Percentiles rank a stretch among this genome's conserved stretches.
phyloP scores from a whole-genome alignment of 2,113 vertebrate genomes.

The Carollia perspicillata region DNA sequence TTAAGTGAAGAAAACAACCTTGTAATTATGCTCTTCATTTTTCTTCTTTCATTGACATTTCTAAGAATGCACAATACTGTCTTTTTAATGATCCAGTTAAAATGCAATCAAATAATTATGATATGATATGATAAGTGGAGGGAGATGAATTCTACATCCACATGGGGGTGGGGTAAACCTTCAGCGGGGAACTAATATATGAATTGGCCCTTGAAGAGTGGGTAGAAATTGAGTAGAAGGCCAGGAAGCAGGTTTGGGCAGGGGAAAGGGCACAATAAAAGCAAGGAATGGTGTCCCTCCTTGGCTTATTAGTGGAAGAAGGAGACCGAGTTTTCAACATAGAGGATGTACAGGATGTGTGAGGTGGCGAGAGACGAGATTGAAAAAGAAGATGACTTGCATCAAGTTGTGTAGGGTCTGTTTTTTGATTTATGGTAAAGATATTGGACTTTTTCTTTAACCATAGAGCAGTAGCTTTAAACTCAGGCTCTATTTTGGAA shows the following conservation, averaged over 20 bases:
- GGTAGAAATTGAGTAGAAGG: background rate
- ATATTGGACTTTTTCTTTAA: background rate
- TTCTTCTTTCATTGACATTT: constrained; percentile 72
- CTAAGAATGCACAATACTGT: constrained; percentile 69
- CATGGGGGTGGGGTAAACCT: background rate
- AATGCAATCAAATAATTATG: constrained; percentile 71
- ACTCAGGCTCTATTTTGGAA: background rate
- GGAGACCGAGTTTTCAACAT: background rate
- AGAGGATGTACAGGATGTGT: background rate
- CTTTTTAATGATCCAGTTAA: constrained; percentile 69
- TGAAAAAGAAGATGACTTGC: background rate
- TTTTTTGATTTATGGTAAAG: background rate
- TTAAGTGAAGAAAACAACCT: constrained; percentile 63
- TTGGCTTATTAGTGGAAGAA: background rate
- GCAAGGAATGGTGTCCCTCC: background rate
- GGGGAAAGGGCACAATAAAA: background rate
- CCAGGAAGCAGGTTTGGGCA: background rate
- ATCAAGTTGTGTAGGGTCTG: background rate
- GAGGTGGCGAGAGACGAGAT: background rate
- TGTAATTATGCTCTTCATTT: constrained; percentile 71
- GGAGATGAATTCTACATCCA: constrained; percentile 46
- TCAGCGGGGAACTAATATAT: constrained; percentile 9
- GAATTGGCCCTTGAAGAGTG: background rate
- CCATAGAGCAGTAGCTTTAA: background rate
- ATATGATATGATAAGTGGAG: constrained; percentile 58